Evolutionary conservation across 2,888 invertebrate genomes (phyloP).

Genomic region (Eremobia ochroleuca): DNA sequence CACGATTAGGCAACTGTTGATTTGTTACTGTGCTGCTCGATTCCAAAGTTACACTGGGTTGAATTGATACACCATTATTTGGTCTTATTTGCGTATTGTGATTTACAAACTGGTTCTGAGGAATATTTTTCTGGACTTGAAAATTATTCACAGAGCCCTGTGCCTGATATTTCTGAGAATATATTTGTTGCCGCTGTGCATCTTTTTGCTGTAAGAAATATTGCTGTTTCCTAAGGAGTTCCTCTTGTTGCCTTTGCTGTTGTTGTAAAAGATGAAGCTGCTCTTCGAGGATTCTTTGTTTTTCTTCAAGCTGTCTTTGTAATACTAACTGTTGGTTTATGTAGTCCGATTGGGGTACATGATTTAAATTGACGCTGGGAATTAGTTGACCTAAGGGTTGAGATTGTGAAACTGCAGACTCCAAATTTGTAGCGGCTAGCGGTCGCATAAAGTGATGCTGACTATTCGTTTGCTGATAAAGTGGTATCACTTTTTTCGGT

Average conservation of each 20-base stretch:
- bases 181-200: constrained; percentile 81
- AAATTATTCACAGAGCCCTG: constrained; percentile 81
- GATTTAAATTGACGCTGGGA: constrained; percentile 68
- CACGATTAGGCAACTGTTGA: constrained; percentile 91
- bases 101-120: constrained; percentile 77
- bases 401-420: constrained; percentile 69
- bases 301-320: constrained; percentile 91
- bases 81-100: constrained; percentile 76
- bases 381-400: constrained; percentile 66
- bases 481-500: constrained; percentile 95
- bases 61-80: constrained; percentile 85
- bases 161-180: constrained; percentile 81
- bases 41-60: constrained; percentile 87
- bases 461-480: constrained; percentile 89
- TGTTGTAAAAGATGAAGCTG: constrained; percentile 93
- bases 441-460: constrained; percentile 65
- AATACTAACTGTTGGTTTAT: constrained; percentile 83
- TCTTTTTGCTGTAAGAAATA: constrained; percentile 89
- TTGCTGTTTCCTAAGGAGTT: constrained; percentile 92
- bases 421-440: constrained; percentile 70
- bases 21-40: constrained; percentile 80
- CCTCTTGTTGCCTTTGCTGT: constrained; percentile 93
- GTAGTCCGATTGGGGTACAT: constrained; percentile 76
- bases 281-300: constrained; percentile 93
- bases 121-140: constrained; percentile 79